phyloP scores from a whole-genome alignment of 2,888 invertebrate species.

The Thereva nobilitata region DNA sequence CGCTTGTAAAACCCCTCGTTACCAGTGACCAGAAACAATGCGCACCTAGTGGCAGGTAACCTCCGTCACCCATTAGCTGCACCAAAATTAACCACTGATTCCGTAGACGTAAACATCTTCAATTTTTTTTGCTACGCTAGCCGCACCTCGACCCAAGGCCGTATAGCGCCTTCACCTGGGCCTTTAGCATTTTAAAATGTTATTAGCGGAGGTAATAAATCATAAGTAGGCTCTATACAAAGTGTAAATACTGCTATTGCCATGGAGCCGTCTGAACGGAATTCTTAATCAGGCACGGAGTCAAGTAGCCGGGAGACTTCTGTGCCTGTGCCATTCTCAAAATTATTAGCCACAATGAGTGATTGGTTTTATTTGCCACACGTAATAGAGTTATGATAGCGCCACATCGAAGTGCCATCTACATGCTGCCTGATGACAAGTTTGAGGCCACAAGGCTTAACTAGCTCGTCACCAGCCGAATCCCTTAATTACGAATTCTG shows the following conservation, averaged over 20 bases:
- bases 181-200: background rate
- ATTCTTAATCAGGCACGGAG: conserved; percentile 13
- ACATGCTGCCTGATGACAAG: conserved; percentile 5
- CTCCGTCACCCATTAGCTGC: no score
- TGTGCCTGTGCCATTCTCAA: no score
- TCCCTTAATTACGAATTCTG: conserved; percentile 21
- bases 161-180: background rate
- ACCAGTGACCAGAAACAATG: no score
- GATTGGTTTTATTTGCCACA: conserved; percentile 7
- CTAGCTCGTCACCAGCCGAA: background rate
- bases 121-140: no score
- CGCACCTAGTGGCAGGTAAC: no score
- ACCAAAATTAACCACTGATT: no score
- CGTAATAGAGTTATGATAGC: background rate
- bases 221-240: conserved; percentile 14
- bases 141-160: no score
- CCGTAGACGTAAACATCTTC: no score
- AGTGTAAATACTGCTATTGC: conserved; percentile 15
- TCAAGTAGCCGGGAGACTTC: conserved; percentile 5
- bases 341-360: background rate
- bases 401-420: no score
- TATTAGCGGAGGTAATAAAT: conserved; percentile 11
- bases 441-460: background rate
- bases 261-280: background rate
- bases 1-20: no score